A percentile compares a stretch with the other conserved stretches of the same genome.
phyloP scores from a whole-genome alignment of 2,888 invertebrate genomes.

The Nemotelus pantherinus region DNA sequence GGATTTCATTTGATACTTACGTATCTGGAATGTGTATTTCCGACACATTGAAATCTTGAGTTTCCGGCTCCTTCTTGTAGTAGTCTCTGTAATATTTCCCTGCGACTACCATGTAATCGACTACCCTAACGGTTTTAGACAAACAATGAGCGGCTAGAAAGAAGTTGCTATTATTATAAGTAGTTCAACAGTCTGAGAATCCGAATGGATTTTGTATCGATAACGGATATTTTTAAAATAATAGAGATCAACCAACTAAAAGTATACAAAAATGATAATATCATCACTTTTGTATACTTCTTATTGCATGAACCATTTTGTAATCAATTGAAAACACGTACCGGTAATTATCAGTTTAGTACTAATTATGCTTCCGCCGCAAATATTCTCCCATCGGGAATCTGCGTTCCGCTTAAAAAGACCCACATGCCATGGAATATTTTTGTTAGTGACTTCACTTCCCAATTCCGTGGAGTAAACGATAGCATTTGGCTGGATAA shows the following conservation, averaged over 20 bases:
- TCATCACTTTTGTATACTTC: no score
- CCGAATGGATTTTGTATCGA: no score
- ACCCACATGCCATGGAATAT: conserved; percentile 58
- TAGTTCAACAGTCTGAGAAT: background rate
- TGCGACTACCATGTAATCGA: background rate
- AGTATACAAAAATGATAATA: no score
- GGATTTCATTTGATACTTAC: conserved; percentile 41
- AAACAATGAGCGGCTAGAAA: conserved; percentile 51
- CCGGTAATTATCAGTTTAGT: conserved; percentile 56
- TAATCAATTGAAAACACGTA: conserved; percentile 16
- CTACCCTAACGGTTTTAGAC: conserved; percentile 28
- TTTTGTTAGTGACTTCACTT: conserved; percentile 40
- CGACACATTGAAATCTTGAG: conserved; percentile 50
- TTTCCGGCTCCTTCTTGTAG: conserved; percentile 42
- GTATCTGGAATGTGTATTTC: conserved; percentile 47
- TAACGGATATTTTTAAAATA: no score
- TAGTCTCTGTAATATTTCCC: conserved; percentile 44
- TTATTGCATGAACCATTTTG: no score
- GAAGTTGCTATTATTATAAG: background rate
- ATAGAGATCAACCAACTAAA: no score
- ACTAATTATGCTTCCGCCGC: conserved; percentile 56
- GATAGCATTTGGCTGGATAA: no score
- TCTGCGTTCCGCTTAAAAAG: conserved; percentile 54
- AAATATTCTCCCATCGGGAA: conserved; percentile 49
- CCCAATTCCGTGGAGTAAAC: no score